These are phyloP conservation scores for Gadopsis marmoratus DNA, from an alignment of 2,797 vertebrate species.

Conservation along the genomic window DNA sequence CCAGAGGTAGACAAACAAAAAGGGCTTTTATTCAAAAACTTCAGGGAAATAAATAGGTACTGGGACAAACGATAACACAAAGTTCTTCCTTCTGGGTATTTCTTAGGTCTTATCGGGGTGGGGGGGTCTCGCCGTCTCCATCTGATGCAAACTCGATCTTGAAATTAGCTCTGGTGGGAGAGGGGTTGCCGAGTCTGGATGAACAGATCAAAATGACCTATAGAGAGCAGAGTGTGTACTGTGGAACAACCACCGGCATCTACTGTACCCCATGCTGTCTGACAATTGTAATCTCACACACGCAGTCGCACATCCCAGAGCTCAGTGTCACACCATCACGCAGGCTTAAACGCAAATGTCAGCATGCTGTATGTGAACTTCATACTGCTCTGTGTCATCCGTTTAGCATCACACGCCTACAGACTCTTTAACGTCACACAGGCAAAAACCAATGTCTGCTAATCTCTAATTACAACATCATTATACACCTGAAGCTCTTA, in stretches of 20 bases:
- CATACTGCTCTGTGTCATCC: neutral
- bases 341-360: slow-evolving; percentile 24
- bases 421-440: slow-evolving; percentile 2
- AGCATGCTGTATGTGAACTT: slow-evolving; percentile 3
- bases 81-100: too few species aligned
- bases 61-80: too few species aligned
- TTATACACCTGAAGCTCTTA: neutral
- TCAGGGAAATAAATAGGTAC: too few species aligned
- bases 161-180: neutral
- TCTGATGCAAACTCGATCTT: slow-evolving; percentile 15
- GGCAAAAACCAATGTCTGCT: neutral
- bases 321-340: slow-evolving; percentile 31
- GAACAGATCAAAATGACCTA: slow-evolving; percentile 11
- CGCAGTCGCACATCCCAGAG: neutral
- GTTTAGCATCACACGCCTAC: slow-evolving; percentile 31
- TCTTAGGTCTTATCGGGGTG: too few species aligned
- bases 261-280: neutral
- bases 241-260: neutral
- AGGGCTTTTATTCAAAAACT: too few species aligned
- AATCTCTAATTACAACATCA: neutral
- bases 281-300: slow-evolving; percentile 14
- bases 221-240: neutral
- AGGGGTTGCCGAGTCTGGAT: neutral
- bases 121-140: too few species aligned
- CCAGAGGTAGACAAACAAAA: too few species aligned